Conservation (phyloP, 2,888 invertebrate species). For the Cosmia trapezina region DNA sequence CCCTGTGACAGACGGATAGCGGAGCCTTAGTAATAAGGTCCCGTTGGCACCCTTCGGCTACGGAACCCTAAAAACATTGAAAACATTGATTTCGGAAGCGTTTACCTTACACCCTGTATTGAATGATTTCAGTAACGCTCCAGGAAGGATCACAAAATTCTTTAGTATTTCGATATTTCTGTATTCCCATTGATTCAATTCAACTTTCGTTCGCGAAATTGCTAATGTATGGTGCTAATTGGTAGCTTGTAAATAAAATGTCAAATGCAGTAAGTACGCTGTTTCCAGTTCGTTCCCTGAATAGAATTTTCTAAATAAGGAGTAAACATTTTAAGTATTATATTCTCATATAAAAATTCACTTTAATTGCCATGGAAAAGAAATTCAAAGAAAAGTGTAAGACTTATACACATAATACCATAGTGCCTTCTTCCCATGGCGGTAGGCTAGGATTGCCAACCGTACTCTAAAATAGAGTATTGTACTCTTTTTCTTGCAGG, state of each 20-base stretch:
- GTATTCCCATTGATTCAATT: neutral
- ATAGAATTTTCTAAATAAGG: neutral
- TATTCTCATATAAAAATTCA: neutral
- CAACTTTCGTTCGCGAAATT: neutral
- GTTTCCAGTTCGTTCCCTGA: neutral
- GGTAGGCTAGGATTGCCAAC: no score
- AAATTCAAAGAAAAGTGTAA: neutral
- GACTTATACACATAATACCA: no score
- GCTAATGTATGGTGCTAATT: conserved; percentile 14
- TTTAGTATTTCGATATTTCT: neutral
- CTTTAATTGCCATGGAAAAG: neutral
- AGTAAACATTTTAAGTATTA: neutral
- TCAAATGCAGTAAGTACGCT: conserved; percentile 2
- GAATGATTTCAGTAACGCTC: no score
- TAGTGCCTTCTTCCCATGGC: no score
- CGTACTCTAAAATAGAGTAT: no score
- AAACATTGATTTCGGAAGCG: no score
- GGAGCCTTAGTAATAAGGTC: no score
- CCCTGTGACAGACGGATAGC: no score
- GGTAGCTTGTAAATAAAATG: conserved; percentile 20
- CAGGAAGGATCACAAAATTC: neutral
- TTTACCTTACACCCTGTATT: no score
- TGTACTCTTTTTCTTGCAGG: no score
- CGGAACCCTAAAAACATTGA: no score
- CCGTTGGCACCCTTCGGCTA: no score